phyloP scores from a whole-genome alignment of 2,888 invertebrate genomes.

The Atherix ibis region DNA sequence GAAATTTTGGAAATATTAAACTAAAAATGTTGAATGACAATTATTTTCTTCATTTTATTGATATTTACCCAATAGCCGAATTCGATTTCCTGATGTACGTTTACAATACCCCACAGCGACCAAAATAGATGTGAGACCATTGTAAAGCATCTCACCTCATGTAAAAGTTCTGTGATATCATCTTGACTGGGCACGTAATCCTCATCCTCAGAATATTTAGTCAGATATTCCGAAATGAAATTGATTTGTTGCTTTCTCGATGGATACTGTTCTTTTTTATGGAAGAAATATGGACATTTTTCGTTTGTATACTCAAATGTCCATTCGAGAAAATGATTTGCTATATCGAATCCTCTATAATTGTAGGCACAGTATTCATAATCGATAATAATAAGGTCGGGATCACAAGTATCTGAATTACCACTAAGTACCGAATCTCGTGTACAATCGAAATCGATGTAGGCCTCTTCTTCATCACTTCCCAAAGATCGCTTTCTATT shows the following conservation, averaged over 20 bases:
- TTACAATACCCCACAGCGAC: conserved; percentile 84
- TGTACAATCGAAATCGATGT: conserved; percentile 21
- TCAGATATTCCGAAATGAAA: conserved; percentile 27
- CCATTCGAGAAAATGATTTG: conserved; percentile 92
- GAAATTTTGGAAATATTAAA: too few species aligned
- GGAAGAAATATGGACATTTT: conserved; percentile 60
- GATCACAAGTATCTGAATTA: conserved; percentile 24
- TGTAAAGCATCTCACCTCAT: conserved; percentile 70
- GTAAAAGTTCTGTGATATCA: conserved; percentile 45
- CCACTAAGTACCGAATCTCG: conserved; percentile 24
- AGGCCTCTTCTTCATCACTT: conserved; percentile 8
- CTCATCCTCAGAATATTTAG: conserved; percentile 17
- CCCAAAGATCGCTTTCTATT: conserved; percentile 15
- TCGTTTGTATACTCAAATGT: conserved; percentile 71
- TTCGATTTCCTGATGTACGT: conserved; percentile 74
- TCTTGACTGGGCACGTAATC: conserved; percentile 33
- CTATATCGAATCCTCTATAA: conserved; percentile 81
- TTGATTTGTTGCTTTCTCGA: conserved; percentile 45
- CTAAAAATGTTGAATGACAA: too few species aligned
- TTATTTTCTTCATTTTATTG: too few species aligned
- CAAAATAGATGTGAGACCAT: conserved; percentile 86
- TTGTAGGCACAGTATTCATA: conserved; percentile 95
- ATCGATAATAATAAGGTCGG: conserved; percentile 66
- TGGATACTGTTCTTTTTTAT: conserved; percentile 53
- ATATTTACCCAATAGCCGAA: conserved; percentile 87